Evolutionary conservation across 2,888 invertebrate species (phyloP).

Genomic region (Drosophila basisetae): DNA sequence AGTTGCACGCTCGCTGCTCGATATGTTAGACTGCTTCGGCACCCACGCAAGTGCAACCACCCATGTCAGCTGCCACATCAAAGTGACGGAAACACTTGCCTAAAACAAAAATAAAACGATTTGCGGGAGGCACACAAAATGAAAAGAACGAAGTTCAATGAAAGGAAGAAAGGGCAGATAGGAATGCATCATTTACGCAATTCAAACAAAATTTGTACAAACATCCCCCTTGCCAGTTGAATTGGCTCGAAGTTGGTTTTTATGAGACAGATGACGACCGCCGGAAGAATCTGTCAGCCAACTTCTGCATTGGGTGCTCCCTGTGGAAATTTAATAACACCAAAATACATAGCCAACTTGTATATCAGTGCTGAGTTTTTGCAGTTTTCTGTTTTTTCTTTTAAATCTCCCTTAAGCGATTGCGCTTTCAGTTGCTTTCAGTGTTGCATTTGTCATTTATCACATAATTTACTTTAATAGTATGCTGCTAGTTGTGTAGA

Average conservation of each 20-base stretch:
- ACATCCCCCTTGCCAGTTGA: conserved; percentile 51
- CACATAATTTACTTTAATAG: conserved; percentile 62
- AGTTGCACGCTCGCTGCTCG: neutral
- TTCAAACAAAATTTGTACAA: conserved; percentile 64
- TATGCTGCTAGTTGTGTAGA: conserved; percentile 29
- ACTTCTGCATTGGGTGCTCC: conserved; percentile 7
- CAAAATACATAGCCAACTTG: conserved; percentile 19
- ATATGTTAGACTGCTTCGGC: neutral
- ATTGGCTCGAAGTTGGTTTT: conserved; percentile 13
- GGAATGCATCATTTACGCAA: conserved; percentile 45
- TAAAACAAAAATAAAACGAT: neutral
- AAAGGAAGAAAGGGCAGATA: conserved; percentile 4
- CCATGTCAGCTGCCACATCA: conserved; percentile 41
- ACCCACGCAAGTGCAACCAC: conserved; percentile 14
- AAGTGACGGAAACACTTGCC: conserved; percentile 47
- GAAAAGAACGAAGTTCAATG: neutral
- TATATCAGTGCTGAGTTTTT: conserved; percentile 23
- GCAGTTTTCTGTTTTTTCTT: conserved; percentile 1
- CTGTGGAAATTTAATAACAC: conserved; percentile 32
- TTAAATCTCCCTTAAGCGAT: conserved; percentile 3
- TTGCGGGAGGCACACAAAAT: neutral
- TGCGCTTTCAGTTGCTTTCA: conserved; percentile 39
- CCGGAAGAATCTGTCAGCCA: conserved; percentile 28
- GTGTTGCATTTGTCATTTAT: conserved; percentile 49
- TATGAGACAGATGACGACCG: conserved; percentile 34